Evolutionary conservation across 2,797 vertebrate species (phyloP).

Genomic region (Somateria mollissima): DNA sequence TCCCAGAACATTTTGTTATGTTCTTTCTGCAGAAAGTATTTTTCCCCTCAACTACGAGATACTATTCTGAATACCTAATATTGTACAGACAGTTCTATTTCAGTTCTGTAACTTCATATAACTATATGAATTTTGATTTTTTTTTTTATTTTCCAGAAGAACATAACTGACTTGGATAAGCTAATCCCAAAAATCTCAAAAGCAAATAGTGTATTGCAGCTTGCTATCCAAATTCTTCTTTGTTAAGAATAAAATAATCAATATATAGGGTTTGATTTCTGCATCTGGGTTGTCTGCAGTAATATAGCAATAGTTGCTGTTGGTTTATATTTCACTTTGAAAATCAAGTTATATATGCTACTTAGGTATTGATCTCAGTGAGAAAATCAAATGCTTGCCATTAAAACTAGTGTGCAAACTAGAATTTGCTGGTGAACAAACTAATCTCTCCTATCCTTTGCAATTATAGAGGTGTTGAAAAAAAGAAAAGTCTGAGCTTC

Average conservation of each 20-base stretch:
- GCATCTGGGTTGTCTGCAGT: not conserved
- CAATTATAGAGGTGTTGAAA: not conserved
- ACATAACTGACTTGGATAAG: not conserved
- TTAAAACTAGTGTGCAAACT: not conserved
- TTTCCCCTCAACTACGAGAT: not conserved
- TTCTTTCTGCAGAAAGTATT: not conserved
- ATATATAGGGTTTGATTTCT: not conserved
- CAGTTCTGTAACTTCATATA: slow-evolving; percentile 17
- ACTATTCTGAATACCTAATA: not conserved
- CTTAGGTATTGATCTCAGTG: not conserved
- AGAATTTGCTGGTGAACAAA: not conserved
- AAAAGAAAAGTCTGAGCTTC: not conserved
- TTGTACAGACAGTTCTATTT: not conserved
- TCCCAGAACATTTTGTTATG: not conserved
- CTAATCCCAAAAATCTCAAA: not conserved
- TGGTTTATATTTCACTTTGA: not conserved
- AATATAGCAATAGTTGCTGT: not conserved
- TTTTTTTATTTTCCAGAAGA: not conserved
- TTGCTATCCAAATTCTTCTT: not conserved
- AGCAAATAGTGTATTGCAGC: not conserved
- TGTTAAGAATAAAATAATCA: not conserved
- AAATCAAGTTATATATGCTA: not conserved
- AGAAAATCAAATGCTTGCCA: not conserved
- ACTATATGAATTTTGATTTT: not conserved
- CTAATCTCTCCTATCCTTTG: not conserved